Evolutionary conservation across 2,113 vertebrate species (phyloP).

Genomic region (Leptobrachium leishanense): DNA sequence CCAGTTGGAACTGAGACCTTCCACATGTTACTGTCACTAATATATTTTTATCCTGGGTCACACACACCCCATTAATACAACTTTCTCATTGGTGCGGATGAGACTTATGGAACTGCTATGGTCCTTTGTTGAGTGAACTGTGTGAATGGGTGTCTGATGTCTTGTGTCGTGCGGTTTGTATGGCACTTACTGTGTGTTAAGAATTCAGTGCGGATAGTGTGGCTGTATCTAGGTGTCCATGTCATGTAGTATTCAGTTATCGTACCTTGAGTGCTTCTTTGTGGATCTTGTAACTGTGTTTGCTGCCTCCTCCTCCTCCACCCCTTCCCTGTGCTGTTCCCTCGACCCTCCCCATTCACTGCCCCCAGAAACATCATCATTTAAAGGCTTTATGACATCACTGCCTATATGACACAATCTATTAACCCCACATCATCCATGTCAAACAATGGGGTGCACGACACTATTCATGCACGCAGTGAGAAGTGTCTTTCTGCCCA

Average conservation of each 20-base stretch:
- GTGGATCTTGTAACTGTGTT: not conserved
- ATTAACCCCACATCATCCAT: not conserved
- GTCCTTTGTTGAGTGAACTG: not conserved
- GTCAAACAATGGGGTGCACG: not conserved
- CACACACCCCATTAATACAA: not conserved
- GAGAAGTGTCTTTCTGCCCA: too few relatives aligned
- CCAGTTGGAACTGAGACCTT: not conserved
- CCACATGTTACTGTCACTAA: not conserved
- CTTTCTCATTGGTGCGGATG: not conserved
- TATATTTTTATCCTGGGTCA: not conserved
- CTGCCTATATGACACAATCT: not conserved
- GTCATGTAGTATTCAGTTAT: not conserved
- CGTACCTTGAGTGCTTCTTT: conserved; percentile 27
- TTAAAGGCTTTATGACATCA: conserved; percentile 13
- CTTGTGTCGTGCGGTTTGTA: not conserved
- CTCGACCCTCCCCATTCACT: conserved; percentile 15
- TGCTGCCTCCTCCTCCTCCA: not conserved
- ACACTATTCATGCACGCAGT: too few relatives aligned
- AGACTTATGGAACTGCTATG: not conserved
- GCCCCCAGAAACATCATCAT: not conserved
- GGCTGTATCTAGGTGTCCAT: not conserved
- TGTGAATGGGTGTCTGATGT: not conserved
- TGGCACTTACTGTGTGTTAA: not conserved
- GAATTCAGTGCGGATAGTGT: not conserved
- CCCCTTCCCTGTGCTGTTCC: not conserved